Conservation (phyloP, 2,797 vertebrate species). For the Picus viridis region DNA sequence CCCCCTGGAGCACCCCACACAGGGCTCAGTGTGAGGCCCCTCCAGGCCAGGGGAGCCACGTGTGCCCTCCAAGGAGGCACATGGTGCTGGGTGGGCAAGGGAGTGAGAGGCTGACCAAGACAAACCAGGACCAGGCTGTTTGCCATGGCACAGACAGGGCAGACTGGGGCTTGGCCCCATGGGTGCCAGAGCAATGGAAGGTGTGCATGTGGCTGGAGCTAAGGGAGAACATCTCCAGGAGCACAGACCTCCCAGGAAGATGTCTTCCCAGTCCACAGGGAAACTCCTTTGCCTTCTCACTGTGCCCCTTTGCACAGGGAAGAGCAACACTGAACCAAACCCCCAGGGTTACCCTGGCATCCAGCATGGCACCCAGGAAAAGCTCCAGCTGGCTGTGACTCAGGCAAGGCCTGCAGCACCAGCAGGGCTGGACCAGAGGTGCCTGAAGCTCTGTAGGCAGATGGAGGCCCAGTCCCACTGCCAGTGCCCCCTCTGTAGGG, state of each 20-base stretch:
- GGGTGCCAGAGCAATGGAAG: accelerated
- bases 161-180: accelerated
- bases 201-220: accelerated
- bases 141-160: background rate
- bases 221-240: background rate
- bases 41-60: accelerated
- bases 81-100: accelerated
- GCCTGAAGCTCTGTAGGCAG: accelerated
- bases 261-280: accelerated
- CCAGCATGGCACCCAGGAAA: accelerated
- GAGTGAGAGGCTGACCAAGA: accelerated
- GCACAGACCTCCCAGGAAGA: accelerated
- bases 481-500: accelerated
- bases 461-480: accelerated
- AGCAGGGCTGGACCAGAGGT: background rate
- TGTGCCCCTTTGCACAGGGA: background rate
- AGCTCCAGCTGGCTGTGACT: accelerated
- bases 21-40: background rate
- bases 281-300: background rate
- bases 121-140: accelerated
- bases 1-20: background rate
- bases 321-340: background rate
- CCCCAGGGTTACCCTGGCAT: background rate
- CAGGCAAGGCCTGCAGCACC: accelerated
- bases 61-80: background rate